Evolutionary conservation across 2,113 vertebrate genomes (phyloP).

Genomic region (Phylloscopus trochiloides): DNA sequence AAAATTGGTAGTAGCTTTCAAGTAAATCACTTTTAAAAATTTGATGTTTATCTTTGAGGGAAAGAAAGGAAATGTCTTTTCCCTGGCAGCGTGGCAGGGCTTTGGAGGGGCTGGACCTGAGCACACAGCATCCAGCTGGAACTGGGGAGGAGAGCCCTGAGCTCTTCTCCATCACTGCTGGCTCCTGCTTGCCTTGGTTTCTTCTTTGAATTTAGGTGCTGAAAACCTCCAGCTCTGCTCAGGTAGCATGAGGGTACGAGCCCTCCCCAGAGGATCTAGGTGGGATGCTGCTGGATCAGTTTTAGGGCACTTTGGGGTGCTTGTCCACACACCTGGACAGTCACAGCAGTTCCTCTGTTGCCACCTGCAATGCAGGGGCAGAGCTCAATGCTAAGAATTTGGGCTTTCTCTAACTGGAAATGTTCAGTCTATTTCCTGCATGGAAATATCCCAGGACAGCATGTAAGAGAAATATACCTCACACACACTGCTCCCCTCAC

Average conservation of each 20-base stretch:
- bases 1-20: conserved; percentile 28
- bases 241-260: not conserved
- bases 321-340: accelerated
- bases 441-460: not conserved
- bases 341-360: not conserved
- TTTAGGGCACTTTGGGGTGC: not conserved
- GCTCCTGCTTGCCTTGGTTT: not conserved
- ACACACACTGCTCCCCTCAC: not conserved
- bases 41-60: conserved; percentile 7
- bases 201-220: not conserved
- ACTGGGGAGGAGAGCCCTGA: not conserved
- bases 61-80: not conserved
- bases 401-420: not conserved
- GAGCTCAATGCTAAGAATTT: not conserved
- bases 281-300: not conserved
- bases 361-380: not conserved
- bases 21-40: not conserved
- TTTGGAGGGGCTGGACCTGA: not conserved
- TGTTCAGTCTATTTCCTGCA: not conserved
- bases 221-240: not conserved
- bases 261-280: not conserved
- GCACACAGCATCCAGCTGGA: accelerated
- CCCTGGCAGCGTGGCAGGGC: not conserved
- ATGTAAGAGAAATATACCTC: not conserved
- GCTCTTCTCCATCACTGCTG: not conserved